Evolutionary conservation across 2,888 invertebrate species (phyloP).

Genomic region (Nomada fucata): DNA sequence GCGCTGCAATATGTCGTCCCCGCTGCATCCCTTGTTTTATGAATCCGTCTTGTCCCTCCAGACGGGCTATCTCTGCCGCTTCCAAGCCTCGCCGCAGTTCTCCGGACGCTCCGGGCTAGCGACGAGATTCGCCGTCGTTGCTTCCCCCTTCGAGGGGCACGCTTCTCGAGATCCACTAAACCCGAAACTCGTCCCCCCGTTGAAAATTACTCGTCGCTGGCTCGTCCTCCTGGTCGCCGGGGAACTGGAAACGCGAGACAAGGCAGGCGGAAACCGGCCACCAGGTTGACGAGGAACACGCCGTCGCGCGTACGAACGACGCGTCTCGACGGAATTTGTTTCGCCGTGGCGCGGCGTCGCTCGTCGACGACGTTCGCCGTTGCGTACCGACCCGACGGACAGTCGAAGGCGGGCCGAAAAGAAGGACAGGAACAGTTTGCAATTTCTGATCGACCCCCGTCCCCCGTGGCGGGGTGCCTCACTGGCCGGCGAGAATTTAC

Average conservation of each 20-base stretch:
- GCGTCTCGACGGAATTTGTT: too few relatives aligned
- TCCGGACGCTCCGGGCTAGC: slow-evolving; percentile 37
- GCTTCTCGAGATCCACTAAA: slow-evolving; percentile 50
- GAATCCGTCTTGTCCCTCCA: slow-evolving; percentile 75
- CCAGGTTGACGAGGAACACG: background rate
- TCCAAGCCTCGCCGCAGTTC: slow-evolving; percentile 55
- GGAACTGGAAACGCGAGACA: slow-evolving; percentile 3
- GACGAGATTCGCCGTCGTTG: slow-evolving; percentile 43
- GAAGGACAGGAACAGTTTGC: slow-evolving; percentile 14
- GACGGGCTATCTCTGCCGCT: slow-evolving; percentile 52
- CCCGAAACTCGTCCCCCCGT: slow-evolving; percentile 34
- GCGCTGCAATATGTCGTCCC: slow-evolving; percentile 81
- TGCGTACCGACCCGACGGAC: too few relatives aligned
- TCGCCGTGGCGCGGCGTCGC: too few relatives aligned
- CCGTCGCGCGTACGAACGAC: background rate
- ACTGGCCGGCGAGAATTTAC: slow-evolving; percentile 76
- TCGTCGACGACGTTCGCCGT: too few relatives aligned
- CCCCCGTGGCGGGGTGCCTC: slow-evolving; percentile 40
- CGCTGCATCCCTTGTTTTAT: slow-evolving; percentile 77
- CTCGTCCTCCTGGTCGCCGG: slow-evolving; percentile 5
- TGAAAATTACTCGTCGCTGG: slow-evolving; percentile 40
- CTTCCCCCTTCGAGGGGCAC: slow-evolving; percentile 22
- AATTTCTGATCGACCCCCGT: background rate
- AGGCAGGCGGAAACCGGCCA: background rate
- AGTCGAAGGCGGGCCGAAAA: too few relatives aligned